These are phyloP conservation scores for Perca flavescens DNA, from an alignment of 2,113 vertebrate genomes.

Conservation along the genomic window DNA sequence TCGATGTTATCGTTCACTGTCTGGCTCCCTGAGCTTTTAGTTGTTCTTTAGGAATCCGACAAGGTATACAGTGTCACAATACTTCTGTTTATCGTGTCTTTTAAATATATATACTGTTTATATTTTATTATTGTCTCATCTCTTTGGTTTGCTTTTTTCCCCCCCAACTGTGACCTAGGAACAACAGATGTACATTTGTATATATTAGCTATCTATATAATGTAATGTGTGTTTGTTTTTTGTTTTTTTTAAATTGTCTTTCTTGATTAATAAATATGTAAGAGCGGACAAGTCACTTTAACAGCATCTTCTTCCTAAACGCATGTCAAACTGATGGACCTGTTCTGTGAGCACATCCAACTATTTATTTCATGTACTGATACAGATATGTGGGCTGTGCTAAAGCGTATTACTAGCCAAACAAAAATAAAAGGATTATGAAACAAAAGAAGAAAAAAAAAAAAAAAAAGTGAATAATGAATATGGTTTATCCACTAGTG, in stretches of 20 bases:
- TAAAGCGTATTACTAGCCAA: not conserved
- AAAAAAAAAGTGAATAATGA: constrained; percentile 21
- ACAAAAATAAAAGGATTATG: not conserved
- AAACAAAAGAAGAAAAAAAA: too few relatives aligned
- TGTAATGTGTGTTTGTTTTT: not conserved
- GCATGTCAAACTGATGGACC: not conserved
- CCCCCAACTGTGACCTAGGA: not conserved
- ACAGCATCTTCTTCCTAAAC: not conserved
- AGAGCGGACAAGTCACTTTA: not conserved
- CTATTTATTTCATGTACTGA: not conserved
- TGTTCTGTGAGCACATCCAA: not conserved
- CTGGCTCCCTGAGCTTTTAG: too few relatives aligned
- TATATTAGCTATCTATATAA: not conserved
- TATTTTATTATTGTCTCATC: too few relatives aligned
- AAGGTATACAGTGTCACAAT: too few relatives aligned
- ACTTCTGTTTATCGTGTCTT: too few relatives aligned
- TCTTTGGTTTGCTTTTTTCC: too few relatives aligned
- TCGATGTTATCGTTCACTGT: too few relatives aligned
- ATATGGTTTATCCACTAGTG: constrained; percentile 31
- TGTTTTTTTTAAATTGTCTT: not conserved
- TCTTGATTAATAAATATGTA: not conserved
- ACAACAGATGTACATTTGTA: not conserved
- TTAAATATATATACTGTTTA: too few relatives aligned
- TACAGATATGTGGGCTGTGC: not conserved
- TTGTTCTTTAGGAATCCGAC: too few relatives aligned